Base-by-base conservation (phyloP, 2,113 vertebrate species). In the Merops nubicus region DNA sequence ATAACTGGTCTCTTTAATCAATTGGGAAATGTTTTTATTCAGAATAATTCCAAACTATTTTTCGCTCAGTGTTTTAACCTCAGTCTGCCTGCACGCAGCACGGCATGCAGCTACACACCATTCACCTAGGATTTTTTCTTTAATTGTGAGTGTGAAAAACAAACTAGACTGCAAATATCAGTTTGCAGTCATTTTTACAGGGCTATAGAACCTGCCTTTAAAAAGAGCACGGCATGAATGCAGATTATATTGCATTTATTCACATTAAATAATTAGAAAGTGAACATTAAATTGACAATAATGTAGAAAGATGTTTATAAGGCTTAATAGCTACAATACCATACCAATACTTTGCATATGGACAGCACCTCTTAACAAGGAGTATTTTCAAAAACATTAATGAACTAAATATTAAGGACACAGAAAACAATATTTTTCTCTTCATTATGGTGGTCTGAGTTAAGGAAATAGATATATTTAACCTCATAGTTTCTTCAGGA, bases 221-320 rank as follows among this genome's bases (percentile, higher is more conserved):
- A 91, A 80, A 77, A 72, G 20, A 87, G 23, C 53, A 42, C 18
- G 54, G n/a, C 60, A 76, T 91, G 92, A 94, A 88, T 85, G 26
- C 8, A 65, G 54, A 88, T 64, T 89, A 40, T 80, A 82, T 93
- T 84, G 64, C 70, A 89, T 82, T 96, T 93, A 85, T 82, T 92
- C 72, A 88, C 45, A 92, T 92, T 93, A 91, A 95, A 94, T 80
- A 84, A 88, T 72, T 95, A 97, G 91, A 88, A 97, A 95, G 65
- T 91, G 87, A 94, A 48, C 45, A 94, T 67, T 77, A 94, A 85
- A 78, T 31, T 96, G 96, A 90, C 36, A 56, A 54, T 74, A 92
- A 78, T 47, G 70, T 73, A 76, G 77, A 95, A 95, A 74, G 64
- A 80, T 83, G 38, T 75, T 95, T 96, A 69, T 75, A 93, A 95